phyloP scores from a whole-genome alignment of 2,113 vertebrate species.

The Theropithecus gelada region DNA sequence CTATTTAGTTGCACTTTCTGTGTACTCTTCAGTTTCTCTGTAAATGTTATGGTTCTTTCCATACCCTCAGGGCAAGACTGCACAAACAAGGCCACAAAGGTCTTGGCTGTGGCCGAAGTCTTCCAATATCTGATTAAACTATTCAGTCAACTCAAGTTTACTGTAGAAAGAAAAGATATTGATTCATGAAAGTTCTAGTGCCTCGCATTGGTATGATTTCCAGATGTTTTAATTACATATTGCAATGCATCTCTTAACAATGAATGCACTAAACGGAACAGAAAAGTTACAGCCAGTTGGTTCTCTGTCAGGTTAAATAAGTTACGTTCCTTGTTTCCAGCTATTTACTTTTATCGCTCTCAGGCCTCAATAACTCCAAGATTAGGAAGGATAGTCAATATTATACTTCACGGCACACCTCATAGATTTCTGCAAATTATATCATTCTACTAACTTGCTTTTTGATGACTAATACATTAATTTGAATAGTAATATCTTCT shows the following conservation, averaged over 20 bases:
- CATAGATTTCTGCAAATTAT: background rate
- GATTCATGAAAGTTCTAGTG: conserved; percentile 37
- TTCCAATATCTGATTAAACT: background rate
- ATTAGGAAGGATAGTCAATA: background rate
- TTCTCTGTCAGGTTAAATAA: conserved; percentile 8
- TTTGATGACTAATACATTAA: background rate
- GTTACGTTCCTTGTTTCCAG: background rate
- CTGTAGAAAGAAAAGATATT: background rate
- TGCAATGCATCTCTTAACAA: conserved; percentile 34
- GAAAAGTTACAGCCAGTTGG: conserved; percentile 3
- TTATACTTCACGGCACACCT: fast-evolving
- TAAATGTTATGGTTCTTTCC: background rate
- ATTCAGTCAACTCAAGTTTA: background rate
- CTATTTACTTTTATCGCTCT: background rate
- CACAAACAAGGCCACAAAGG: background rate
- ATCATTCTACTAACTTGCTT: background rate
- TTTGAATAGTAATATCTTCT: background rate
- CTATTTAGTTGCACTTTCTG: background rate
- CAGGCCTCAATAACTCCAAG: background rate
- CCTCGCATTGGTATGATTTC: conserved; percentile 21
- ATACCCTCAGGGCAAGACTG: background rate
- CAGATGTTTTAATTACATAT: conserved; percentile 67
- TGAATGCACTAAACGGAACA: background rate
- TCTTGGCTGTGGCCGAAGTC: background rate
- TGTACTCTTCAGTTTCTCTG: background rate